Evolutionary conservation across 1,140 invertebrate species (phyloP).

Genomic region (Camponotus pennsylvanicus): DNA sequence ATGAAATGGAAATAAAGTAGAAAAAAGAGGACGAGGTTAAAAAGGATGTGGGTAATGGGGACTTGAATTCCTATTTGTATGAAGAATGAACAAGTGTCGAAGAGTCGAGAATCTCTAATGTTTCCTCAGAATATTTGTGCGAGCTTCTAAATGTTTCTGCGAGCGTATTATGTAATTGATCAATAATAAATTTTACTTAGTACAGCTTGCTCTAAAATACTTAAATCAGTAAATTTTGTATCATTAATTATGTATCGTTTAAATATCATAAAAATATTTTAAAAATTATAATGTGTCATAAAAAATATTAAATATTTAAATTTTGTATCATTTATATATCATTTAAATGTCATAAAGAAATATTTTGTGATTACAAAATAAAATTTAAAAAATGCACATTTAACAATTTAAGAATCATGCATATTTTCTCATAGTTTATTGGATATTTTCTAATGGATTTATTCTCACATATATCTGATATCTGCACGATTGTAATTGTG

Average conservation of each 20-base stretch:
- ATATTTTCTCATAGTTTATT: neutral
- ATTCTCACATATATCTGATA: neutral
- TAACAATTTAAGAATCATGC: neutral
- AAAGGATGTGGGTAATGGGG: neutral
- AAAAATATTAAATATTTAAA: no score
- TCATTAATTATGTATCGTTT: neutral
- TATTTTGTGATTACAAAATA: neutral
- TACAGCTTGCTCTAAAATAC: neutral
- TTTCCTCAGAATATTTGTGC: neutral
- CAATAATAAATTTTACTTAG: neutral
- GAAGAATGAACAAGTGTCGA: neutral
- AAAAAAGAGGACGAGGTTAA: neutral
- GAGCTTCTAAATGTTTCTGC: neutral
- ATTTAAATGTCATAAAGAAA: neutral
- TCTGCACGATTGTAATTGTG: neutral
- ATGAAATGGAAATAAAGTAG: conserved; percentile 42
- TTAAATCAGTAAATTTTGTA: neutral
- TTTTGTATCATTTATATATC: neutral
- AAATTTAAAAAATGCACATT: neutral
- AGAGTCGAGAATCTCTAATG: conserved; percentile 19
- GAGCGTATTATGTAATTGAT: neutral
- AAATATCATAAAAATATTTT: no score
- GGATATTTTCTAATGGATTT: neutral
- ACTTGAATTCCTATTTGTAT: conserved; percentile 13
- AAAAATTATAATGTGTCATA: no score